These are phyloP conservation scores for Cephus runcator DNA, from an alignment of 2,888 invertebrate species.

Conservation along the genomic window DNA sequence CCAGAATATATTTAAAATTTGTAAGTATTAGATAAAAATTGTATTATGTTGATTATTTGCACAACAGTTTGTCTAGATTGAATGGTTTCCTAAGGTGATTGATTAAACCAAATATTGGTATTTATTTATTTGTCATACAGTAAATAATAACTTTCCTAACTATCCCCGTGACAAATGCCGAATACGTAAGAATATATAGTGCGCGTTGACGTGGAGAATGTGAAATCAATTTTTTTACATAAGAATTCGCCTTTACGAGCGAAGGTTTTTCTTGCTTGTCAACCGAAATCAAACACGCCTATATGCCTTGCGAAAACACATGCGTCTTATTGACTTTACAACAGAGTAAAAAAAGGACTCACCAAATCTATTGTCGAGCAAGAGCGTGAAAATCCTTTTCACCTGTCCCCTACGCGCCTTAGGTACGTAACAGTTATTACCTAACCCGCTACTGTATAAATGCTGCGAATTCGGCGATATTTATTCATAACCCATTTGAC, in stretches of 20 bases:
- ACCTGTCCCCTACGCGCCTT: conserved; percentile 4
- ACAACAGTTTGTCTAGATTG: background rate
- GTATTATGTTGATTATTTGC: background rate
- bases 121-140: background rate
- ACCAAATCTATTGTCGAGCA: background rate
- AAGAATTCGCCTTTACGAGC: background rate
- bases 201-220: background rate
- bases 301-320: background rate
- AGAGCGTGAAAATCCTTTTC: conserved; percentile 15
- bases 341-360: background rate
- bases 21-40: background rate
- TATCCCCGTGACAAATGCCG: background rate
- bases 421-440: conserved; percentile 11
- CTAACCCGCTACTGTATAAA: conserved; percentile 14
- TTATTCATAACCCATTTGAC: conserved; percentile 17
- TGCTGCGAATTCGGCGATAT: conserved; percentile 8
- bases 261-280: background rate
- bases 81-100: conserved; percentile 5
- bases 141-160: background rate
- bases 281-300: background rate
- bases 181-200: background rate
- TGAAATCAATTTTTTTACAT: background rate
- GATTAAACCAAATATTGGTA: background rate
- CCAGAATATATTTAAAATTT: too few relatives aligned
- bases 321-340: background rate